Evolutionary conservation across 2,797 vertebrate genomes (phyloP).

Genomic region (Odontamblyopus lacepedii): DNA sequence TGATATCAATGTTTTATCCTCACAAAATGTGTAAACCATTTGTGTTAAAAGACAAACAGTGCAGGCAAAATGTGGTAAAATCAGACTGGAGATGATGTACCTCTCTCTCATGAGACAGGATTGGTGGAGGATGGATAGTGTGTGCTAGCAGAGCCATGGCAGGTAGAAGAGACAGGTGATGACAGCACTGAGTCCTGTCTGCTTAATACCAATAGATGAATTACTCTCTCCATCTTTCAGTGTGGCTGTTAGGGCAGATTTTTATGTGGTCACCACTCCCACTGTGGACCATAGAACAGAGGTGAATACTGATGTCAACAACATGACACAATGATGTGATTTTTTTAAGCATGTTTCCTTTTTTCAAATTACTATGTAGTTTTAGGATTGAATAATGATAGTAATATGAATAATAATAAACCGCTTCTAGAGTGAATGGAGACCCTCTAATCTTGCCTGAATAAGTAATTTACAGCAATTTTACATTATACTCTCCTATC

Average conservation of each 20-base stretch:
- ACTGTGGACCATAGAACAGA: not conserved
- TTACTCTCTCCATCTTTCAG: constrained; percentile 65
- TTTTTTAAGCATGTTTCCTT: too few relatives aligned
- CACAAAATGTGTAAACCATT: not conserved
- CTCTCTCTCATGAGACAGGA: constrained; percentile 1
- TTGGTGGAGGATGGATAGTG: not conserved
- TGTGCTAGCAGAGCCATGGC: constrained; percentile 14
- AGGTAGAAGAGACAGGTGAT: constrained; percentile 42
- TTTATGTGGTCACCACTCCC: constrained; percentile 14
- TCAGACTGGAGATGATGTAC: not conserved
- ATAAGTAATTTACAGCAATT: too few relatives aligned
- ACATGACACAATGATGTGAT: not conserved
- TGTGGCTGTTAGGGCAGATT: constrained; percentile 29
- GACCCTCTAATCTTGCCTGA: too few relatives aligned
- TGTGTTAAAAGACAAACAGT: not conserved
- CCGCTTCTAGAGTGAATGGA: too few relatives aligned
- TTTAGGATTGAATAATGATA: too few relatives aligned
- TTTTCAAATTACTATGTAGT: too few relatives aligned
- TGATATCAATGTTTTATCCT: not conserved
- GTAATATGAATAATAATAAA: too few relatives aligned
- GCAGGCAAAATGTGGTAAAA: constrained; percentile 4
- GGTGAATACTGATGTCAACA: not conserved
- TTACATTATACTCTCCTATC: too few relatives aligned
- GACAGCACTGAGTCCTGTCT: constrained; percentile 58
- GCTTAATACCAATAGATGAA: constrained; percentile 58